Percentiles rank a stretch among this genome's conserved stretches.
These are phyloP conservation scores for Euwallacea similis DNA, from an alignment of 1,140 invertebrate species.

Conservation along the genomic window DNA sequence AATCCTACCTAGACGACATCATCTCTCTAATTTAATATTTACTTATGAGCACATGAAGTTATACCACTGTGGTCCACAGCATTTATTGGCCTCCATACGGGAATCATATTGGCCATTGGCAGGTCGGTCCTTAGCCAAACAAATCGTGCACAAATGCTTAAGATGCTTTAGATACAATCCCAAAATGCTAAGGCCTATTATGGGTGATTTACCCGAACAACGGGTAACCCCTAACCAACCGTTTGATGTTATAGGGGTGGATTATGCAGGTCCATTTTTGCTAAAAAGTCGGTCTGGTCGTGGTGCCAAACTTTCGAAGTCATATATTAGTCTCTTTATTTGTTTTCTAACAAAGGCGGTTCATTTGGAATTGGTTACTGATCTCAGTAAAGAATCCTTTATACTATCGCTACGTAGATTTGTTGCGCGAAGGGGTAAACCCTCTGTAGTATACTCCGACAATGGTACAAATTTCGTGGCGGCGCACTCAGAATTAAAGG, in stretches of 20 bases:
- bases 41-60: constrained; percentile 12
- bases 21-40: constrained; percentile 11
- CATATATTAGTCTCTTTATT: constrained; percentile 47
- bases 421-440: not conserved
- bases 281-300: constrained; percentile 33
- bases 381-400: not conserved
- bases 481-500: too few species aligned
- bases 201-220: constrained; percentile 49
- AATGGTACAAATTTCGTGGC: not conserved
- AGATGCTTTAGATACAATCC: constrained; percentile 24
- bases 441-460: not conserved
- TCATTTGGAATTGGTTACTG: constrained; percentile 49
- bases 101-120: constrained; percentile 44
- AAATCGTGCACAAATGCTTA: constrained; percentile 35
- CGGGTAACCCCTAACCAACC: constrained; percentile 40
- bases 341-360: constrained; percentile 48
- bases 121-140: constrained; percentile 37
- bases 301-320: constrained; percentile 38
- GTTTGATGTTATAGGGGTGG: constrained; percentile 40
- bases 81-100: constrained; percentile 21
- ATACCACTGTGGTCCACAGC: constrained; percentile 18
- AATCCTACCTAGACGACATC: constrained; percentile 5
- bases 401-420: not conserved
- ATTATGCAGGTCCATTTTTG: constrained; percentile 43
- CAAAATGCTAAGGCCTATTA: constrained; percentile 18